Base-by-base conservation (phyloP, 37 sponge, comb jelly and placozoan species). In the Lycopodina hypogea region DNA sequence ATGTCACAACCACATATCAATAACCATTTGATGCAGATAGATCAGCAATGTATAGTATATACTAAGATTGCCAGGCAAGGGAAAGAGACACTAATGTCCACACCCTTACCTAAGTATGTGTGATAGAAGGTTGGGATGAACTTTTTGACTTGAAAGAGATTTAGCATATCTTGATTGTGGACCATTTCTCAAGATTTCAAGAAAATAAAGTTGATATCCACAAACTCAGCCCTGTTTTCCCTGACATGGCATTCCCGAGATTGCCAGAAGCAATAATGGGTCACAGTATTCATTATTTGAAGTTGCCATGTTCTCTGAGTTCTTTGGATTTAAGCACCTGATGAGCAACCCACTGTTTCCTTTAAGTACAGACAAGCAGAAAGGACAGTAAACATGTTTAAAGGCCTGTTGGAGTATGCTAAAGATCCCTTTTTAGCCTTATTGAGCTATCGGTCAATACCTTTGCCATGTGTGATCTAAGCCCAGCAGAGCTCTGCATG, bases 61-160 rank as follows among this genome's bases (percentile, higher is more conserved):
- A 68, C 69, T 17, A 75, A 69, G 57, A 48, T 29, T 19, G 26
- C 0, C 61, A 58, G 0, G 39, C 78, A 71, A 11, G 3, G 7
- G 1, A 69, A 56, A 72, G 87, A 81, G 30, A 72, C 87, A 15
- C 65, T 87, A 51, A 35, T 77, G 2, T 19, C 56, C 17, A 38
- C 82, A 4, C 72, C 61, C 1, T 56, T 87, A n/a, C 82, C 87
- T 1, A 55, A 75, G 8, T 61, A 71, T 48, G 82, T 82, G 2
- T 87, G 87, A 82, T 76, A 87, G 48, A n/a, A 50, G 40, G 82
- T 87, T 1, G 87, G 63, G 2, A 81, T 72, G 6, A 82, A 87
- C 35, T 56, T 87, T 45, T 45, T 34, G 69, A 68, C 4, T 45
- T 45, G 9, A 45, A 45, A 45, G 48, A 9, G 9, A 45, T 45